A percentile compares a stretch with the other conserved stretches of the same genome.
These are phyloP conservation scores for Coelopa frigida DNA, from an alignment of 1,140 invertebrate species.

Conservation along the genomic window DNA sequence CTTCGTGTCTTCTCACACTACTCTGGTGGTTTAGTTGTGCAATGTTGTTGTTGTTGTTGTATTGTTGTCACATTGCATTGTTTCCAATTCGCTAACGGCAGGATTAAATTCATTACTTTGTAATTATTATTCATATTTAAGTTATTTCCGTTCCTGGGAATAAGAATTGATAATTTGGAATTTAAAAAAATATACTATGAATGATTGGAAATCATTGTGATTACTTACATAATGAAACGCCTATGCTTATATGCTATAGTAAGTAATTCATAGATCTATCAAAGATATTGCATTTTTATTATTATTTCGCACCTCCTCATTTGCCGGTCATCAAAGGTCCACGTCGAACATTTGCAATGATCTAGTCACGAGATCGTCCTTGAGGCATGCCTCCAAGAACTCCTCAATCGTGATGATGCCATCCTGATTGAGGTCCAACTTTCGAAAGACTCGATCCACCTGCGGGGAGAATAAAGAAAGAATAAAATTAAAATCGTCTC, in stretches of 20 bases:
- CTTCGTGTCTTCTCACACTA: constrained; percentile 12
- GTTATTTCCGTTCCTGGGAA: constrained; percentile 4
- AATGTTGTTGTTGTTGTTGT: neutral
- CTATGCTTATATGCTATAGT: neutral
- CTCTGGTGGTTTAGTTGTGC: constrained; percentile 33
- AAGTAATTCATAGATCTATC: constrained; percentile 38
- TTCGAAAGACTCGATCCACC: constrained; percentile 78
- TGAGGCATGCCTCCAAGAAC: constrained; percentile 91
- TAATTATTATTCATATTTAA: constrained; percentile 6
- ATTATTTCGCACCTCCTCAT: constrained; percentile 26
- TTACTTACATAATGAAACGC: constrained; percentile 10
- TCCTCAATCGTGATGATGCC: constrained; percentile 94
- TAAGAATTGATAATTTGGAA: constrained; percentile 2
- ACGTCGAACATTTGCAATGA: constrained; percentile 77
- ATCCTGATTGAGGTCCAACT: constrained; percentile 88
- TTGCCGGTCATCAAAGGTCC: constrained; percentile 45
- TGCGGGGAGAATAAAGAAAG: constrained; percentile 29
- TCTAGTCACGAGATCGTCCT: constrained; percentile 75
- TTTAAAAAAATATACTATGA: no score
- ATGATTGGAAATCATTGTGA: no score
- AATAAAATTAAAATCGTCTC: no score
- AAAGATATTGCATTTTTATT: constrained; percentile 39
- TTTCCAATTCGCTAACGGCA: constrained; percentile 36
- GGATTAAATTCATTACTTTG: constrained; percentile 32
- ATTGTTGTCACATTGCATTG: neutral